Evolutionary conservation across 2,888 invertebrate genomes (phyloP).

Genomic region (Alloscopus bannaensis): DNA sequence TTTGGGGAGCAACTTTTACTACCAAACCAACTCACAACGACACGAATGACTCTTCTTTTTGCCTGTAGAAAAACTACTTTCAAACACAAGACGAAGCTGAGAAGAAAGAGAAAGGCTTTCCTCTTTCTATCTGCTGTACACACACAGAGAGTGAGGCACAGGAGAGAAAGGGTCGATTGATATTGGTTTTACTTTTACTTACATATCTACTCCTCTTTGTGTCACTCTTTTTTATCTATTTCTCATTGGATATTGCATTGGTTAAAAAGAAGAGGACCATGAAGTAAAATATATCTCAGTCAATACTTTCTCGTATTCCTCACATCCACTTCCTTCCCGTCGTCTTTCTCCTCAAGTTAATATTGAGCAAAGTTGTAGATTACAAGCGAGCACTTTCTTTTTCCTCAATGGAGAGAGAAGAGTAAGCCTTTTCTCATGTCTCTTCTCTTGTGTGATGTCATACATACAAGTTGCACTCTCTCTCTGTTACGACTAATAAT

Average conservation of each 20-base stretch:
- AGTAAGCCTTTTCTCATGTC: not conserved
- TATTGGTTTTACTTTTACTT: slow-evolving; percentile 55
- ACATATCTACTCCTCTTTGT: slow-evolving; percentile 19
- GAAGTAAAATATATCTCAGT: slow-evolving; percentile 27
- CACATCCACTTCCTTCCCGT: not conserved
- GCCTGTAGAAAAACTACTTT: not conserved
- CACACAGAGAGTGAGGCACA: too few relatives aligned
- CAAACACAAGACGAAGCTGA: slow-evolving; percentile 1
- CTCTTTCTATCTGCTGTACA: slow-evolving; percentile 6
- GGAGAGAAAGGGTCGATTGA: slow-evolving; percentile 37
- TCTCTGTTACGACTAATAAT: too few relatives aligned
- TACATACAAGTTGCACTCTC: not conserved
- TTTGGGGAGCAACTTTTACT: slow-evolving; percentile 37
- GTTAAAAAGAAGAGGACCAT: not conserved
- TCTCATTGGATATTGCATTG: slow-evolving; percentile 33
- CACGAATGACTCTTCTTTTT: too few relatives aligned
- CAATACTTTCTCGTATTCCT: slow-evolving; percentile 15
- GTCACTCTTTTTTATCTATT: slow-evolving; percentile 34
- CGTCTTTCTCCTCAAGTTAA: slow-evolving; percentile 3
- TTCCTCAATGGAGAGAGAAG: too few relatives aligned
- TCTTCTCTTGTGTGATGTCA: not conserved
- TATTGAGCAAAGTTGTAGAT: slow-evolving; percentile 7
- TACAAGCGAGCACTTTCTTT: not conserved
- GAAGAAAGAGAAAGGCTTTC: slow-evolving; percentile 3
- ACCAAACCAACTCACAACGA: too few relatives aligned